A percentile compares a stretch with the other conserved stretches of the same genome.
Evolutionary conservation across 2,797 vertebrate species (phyloP).

Genomic region (Liparis tanakae): DNA sequence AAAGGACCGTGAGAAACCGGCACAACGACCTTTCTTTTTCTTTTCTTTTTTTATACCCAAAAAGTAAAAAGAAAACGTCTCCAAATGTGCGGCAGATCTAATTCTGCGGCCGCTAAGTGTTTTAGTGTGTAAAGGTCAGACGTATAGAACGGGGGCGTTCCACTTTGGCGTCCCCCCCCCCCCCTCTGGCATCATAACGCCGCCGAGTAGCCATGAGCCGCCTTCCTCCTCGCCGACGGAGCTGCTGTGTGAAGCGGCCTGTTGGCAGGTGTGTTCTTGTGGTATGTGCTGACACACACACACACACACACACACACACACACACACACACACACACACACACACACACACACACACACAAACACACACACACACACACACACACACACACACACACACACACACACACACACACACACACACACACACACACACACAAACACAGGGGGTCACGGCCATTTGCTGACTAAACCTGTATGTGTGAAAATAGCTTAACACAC

Average conservation of each 20-base stretch:
- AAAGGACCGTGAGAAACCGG: not conserved
- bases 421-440: too few relatives aligned
- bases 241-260: slow-evolving; percentile 57
- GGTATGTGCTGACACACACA: slow-evolving; percentile 55
- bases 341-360: too few relatives aligned
- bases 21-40: not conserved
- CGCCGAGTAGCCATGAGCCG: not conserved
- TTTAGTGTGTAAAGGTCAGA: slow-evolving; percentile 18
- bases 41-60: too few relatives aligned
- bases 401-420: not conserved
- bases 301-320: too few relatives aligned
- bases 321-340: too few relatives aligned
- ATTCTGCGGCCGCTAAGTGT: not conserved
- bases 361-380: too few relatives aligned
- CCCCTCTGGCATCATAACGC: not conserved
- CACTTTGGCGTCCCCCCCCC: too few relatives aligned
- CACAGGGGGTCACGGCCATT: slow-evolving; percentile 20
- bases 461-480: slow-evolving; percentile 38
- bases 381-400: not conserved
- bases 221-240: slow-evolving; percentile 42
- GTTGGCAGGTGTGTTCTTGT: slow-evolving; percentile 48
- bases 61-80: not conserved
- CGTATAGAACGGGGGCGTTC: not conserved
- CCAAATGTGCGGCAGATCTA: not conserved
- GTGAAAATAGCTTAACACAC: slow-evolving; percentile 41